Evolutionary conservation across 2,797 vertebrate genomes (phyloP).

Genomic region (Poecilia gillii): DNA sequence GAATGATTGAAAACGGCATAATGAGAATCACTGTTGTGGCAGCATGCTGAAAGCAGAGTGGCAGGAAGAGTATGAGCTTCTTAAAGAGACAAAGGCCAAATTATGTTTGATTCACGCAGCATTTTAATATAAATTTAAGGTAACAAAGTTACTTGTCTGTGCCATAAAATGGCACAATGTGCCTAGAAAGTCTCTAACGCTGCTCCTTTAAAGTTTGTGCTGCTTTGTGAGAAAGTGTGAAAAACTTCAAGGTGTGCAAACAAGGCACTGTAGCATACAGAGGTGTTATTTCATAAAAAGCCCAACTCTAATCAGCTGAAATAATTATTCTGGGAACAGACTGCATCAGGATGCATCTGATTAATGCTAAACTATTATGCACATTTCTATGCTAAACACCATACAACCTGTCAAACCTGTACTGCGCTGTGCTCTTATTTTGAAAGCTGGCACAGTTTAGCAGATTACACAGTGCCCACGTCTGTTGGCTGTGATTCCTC

Average conservation of each 20-base stretch:
- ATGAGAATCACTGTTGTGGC: too few relatives aligned
- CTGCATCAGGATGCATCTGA: constrained; percentile 12
- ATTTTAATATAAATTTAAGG: too few relatives aligned
- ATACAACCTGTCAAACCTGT: constrained; percentile 31
- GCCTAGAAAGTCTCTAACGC: too few relatives aligned
- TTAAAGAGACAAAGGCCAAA: too few relatives aligned
- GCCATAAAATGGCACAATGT: too few relatives aligned
- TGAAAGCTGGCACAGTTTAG: constrained; percentile 52
- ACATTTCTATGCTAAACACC: constrained; percentile 27
- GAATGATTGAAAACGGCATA: too few relatives aligned
- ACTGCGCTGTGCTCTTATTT: constrained; percentile 32
- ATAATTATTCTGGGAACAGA: constrained; percentile 4
- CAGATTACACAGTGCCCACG: constrained; percentile 33
- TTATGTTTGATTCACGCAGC: too few relatives aligned
- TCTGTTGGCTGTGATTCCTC: constrained; percentile 55
- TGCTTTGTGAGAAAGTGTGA: background rate
- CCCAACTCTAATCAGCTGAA: constrained; percentile 4
- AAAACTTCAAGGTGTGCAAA: background rate
- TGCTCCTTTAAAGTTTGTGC: background rate
- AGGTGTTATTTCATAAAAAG: constrained; percentile 3
- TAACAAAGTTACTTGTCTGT: too few relatives aligned
- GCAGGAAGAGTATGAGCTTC: too few relatives aligned
- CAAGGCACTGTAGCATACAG: background rate
- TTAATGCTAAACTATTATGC: constrained; percentile 30
- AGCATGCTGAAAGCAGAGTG: too few relatives aligned